Evolutionary conservation across 2,888 invertebrate species (phyloP).

Genomic region (Sclerodermus sp.): DNA sequence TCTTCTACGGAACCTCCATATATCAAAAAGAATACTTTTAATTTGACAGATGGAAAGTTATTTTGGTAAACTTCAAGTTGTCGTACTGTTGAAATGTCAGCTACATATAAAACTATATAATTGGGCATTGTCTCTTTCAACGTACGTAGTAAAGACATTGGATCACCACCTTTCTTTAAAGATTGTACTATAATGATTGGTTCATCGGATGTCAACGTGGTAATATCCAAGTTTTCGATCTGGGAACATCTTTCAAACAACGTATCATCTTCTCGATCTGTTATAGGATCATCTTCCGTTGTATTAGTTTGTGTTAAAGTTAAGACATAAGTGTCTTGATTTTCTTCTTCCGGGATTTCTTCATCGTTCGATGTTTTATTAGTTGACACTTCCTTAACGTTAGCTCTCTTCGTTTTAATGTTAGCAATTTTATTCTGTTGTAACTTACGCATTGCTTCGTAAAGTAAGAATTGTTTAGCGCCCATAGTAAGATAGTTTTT

Average conservation of each 20-base stretch:
- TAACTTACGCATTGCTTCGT: slow-evolving; percentile 41
- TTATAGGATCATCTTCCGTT: slow-evolving; percentile 14
- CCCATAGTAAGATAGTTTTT: slow-evolving; percentile 59
- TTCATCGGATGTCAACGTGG: slow-evolving; percentile 64
- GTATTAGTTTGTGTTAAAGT: slow-evolving; percentile 66
- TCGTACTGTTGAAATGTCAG: slow-evolving; percentile 82
- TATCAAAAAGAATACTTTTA: slow-evolving; percentile 85
- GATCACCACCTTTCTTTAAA: slow-evolving; percentile 73
- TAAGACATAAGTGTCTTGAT: slow-evolving; percentile 69
- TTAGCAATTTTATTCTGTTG: slow-evolving; percentile 29
- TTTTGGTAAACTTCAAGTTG: slow-evolving; percentile 83
- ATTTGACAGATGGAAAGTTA: slow-evolving; percentile 54
- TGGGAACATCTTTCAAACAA: slow-evolving; percentile 49
- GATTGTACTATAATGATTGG: slow-evolving; percentile 77
- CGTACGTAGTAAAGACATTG: slow-evolving; percentile 72
- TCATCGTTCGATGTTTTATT: not conserved
- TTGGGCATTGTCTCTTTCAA: slow-evolving; percentile 72
- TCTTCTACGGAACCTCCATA: slow-evolving; percentile 95
- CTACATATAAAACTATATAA: slow-evolving; percentile 88
- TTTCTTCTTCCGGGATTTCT: slow-evolving; percentile 54
- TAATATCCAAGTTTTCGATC: slow-evolving; percentile 69
- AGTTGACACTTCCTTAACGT: not conserved
- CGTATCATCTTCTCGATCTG: slow-evolving; percentile 12
- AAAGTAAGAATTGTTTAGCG: slow-evolving; percentile 40
- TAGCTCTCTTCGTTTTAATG: slow-evolving; percentile 56